A percentile compares a stretch with the other conserved stretches of the same genome.
phyloP scores from a whole-genome alignment of 2,113 vertebrate genomes.

The Clarias gariepinus region DNA sequence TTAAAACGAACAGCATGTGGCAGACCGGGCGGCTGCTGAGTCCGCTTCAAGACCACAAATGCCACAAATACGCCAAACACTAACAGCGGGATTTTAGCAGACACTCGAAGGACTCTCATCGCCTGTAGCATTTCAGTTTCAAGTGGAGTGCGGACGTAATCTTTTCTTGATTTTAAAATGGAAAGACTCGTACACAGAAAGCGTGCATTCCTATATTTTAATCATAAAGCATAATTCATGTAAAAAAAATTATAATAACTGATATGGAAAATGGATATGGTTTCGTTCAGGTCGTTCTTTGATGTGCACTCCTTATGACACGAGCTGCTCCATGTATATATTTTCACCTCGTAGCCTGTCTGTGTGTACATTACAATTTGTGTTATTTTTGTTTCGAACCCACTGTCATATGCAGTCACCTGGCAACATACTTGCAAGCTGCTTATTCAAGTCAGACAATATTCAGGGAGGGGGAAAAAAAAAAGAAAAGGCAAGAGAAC shows the following conservation, averaged over 20 bases:
- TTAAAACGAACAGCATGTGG: slow-evolving; percentile 61
- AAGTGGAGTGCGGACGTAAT: background rate
- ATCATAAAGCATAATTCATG: slow-evolving; percentile 1
- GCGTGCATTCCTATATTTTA: background rate
- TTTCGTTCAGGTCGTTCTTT: slow-evolving; percentile 6
- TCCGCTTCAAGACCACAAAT: slow-evolving; percentile 58
- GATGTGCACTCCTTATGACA: slow-evolving; percentile 41
- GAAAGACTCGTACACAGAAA: background rate
- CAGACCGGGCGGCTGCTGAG: slow-evolving; percentile 60
- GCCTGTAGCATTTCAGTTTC: slow-evolving; percentile 21
- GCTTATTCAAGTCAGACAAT: slow-evolving; percentile 81
- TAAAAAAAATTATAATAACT: slow-evolving; percentile 26
- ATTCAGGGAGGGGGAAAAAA: slow-evolving; percentile 38
- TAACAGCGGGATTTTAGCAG: slow-evolving; percentile 35
- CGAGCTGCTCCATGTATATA: background rate
- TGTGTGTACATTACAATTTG: slow-evolving; percentile 67
- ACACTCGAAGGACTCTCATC: slow-evolving; percentile 21
- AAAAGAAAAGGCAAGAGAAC: background rate
- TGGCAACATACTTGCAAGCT: slow-evolving; percentile 65
- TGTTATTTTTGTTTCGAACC: slow-evolving; percentile 60
- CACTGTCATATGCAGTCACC: slow-evolving; percentile 68
- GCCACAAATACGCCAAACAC: slow-evolving; percentile 50
- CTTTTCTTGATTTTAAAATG: background rate
- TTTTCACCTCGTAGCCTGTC: slow-evolving; percentile 60
- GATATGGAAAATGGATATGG: background rate